Percentiles rank a stretch among this genome's conserved stretches.
phyloP scores from a whole-genome alignment of 2,888 invertebrate species.

The Pemphredon lugubris region DNA sequence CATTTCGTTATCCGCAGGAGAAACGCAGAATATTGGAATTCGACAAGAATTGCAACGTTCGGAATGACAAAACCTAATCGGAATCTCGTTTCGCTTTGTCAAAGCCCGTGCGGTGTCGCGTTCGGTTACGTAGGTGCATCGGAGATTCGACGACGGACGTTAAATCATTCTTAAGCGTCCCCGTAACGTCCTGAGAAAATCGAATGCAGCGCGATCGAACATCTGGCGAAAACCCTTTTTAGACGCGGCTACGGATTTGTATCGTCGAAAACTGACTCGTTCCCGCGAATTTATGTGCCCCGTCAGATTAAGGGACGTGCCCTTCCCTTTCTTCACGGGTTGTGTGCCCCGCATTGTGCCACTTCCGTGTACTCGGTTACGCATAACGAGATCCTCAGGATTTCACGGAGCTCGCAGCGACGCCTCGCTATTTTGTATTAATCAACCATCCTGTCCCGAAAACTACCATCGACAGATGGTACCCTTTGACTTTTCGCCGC shows the following conservation, averaged over 20 bases:
- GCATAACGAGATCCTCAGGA: slow-evolving; percentile 77
- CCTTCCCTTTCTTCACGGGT: slow-evolving; percentile 57
- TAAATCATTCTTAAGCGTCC: background rate
- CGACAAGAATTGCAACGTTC: too few relatives aligned
- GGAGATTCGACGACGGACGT: too few relatives aligned
- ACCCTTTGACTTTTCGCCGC: slow-evolving; percentile 17
- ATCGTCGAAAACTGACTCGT: slow-evolving; percentile 77
- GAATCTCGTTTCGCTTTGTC: too few relatives aligned
- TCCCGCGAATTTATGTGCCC: slow-evolving; percentile 79
- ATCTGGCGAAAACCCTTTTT: slow-evolving; percentile 77
- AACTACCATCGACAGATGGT: slow-evolving; percentile 57
- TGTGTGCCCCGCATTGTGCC: slow-evolving; percentile 66
- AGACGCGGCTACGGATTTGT: slow-evolving; percentile 72
- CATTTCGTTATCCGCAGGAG: too few relatives aligned
- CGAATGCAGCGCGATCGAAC: slow-evolving; percentile 55
- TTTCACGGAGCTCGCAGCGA: slow-evolving; percentile 60
- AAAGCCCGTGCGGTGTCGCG: too few relatives aligned
- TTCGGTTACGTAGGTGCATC: too few relatives aligned
- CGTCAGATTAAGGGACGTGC: slow-evolving; percentile 76
- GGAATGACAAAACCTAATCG: too few relatives aligned
- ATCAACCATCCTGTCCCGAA: slow-evolving; percentile 43
- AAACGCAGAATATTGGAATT: too few relatives aligned
- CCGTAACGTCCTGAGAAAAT: slow-evolving; percentile 28
- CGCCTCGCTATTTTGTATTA: slow-evolving; percentile 53
- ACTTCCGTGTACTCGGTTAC: slow-evolving; percentile 76